Evolutionary conservation across 1,140 invertebrate genomes (phyloP).

Genomic region (Tetragonula clypearis): DNA sequence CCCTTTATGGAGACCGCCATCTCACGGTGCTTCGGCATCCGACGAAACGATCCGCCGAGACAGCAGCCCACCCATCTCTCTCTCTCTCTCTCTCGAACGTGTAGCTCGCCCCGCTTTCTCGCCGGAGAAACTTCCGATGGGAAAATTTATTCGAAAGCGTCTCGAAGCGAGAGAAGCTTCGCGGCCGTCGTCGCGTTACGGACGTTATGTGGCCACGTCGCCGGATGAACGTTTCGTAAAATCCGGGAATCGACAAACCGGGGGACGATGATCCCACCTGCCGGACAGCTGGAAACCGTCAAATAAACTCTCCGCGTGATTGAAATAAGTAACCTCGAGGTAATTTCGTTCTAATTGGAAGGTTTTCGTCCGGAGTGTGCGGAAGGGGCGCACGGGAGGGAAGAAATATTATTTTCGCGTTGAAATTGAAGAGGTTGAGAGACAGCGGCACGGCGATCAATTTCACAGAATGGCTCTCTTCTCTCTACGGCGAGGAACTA

Average conservation of each 20-base stretch:
- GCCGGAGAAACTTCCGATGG: neutral
- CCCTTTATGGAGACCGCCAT: conserved; percentile 27
- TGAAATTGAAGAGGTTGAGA: too few species aligned
- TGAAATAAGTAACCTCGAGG: neutral
- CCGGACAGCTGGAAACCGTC: neutral
- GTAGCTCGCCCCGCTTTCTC: neutral
- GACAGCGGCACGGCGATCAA: too few species aligned
- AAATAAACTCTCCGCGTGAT: neutral
- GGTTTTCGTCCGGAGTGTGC: too few species aligned
- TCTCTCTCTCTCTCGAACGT: too few species aligned
- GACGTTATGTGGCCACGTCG: too few species aligned
- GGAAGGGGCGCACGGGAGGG: too few species aligned
- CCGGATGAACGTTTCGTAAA: neutral
- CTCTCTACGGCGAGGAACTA: too few species aligned
- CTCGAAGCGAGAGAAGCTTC: too few species aligned
- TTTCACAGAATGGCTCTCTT: too few species aligned
- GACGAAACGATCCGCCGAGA: conserved; percentile 20
- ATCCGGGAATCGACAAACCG: neutral
- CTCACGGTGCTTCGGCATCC: neutral
- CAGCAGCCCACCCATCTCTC: too few species aligned
- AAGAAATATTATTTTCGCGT: too few species aligned
- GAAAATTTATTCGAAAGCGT: conserved; percentile 34
- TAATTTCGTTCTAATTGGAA: too few species aligned
- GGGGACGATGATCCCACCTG: neutral
- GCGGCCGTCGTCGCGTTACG: neutral